phyloP scores from a whole-genome alignment of 1,140 invertebrate genomes.

The Pogonomyrmex barbatus region DNA sequence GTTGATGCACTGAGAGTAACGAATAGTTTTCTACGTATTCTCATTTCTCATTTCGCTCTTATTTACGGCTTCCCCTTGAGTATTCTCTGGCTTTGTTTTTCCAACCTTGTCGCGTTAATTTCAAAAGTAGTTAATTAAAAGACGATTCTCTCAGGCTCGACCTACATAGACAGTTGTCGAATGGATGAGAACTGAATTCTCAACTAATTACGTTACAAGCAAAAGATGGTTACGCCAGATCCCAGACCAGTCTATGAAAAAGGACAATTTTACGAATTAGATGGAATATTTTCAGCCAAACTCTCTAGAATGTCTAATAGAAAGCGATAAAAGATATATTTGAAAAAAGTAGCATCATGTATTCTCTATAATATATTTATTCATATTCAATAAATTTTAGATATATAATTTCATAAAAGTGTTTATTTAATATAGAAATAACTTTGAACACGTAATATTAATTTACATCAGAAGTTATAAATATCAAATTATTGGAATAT shows the following conservation, averaged over 20 bases:
- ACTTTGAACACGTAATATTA: not conserved
- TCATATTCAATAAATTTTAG: not conserved
- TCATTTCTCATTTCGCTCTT: slow-evolving; percentile 39
- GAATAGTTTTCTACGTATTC: slow-evolving; percentile 51
- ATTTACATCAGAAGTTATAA: not conserved
- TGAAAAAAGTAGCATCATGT: not conserved
- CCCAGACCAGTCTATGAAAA: not conserved
- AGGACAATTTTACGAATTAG: not conserved
- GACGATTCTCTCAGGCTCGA: slow-evolving; percentile 62
- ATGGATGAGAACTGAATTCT: slow-evolving; percentile 67
- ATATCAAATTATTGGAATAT: not conserved
- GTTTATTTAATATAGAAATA: not conserved
- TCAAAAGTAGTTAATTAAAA: slow-evolving; percentile 64
- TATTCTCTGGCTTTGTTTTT: slow-evolving; percentile 27
- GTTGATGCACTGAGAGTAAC: slow-evolving; percentile 37
- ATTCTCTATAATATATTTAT: not conserved
- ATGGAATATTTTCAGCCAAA: not conserved
- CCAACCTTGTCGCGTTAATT: slow-evolving; percentile 55
- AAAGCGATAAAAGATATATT: not conserved
- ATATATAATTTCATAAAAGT: not conserved
- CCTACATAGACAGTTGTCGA: slow-evolving; percentile 67
- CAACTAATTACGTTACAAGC: slow-evolving; percentile 41
- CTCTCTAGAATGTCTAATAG: not conserved
- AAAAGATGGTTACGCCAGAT: not conserved
- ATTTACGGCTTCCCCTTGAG: slow-evolving; percentile 25